These are phyloP conservation scores for Oryzias woworae DNA, from an alignment of 2,113 vertebrate species.

Conservation along the genomic window DNA sequence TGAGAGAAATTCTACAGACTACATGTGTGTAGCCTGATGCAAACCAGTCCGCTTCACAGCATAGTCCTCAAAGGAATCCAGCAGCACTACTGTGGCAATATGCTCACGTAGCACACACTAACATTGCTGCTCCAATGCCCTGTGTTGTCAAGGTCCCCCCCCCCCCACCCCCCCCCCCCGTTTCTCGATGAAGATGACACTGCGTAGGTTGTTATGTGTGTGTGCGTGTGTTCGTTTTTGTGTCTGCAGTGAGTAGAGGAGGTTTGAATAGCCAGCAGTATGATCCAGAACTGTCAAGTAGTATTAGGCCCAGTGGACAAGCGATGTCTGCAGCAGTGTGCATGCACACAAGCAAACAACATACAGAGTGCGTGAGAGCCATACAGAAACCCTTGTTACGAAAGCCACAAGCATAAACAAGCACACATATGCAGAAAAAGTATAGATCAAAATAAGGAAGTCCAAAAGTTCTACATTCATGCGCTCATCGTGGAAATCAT, in stretches of 20 bases:
- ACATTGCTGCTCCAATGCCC: constrained; percentile 1
- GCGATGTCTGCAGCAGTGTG: constrained; percentile 44
- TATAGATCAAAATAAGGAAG: neutral
- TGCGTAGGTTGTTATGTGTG: constrained; percentile 21
- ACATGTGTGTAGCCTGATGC: constrained; percentile 25
- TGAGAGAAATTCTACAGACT: neutral
- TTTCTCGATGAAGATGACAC: constrained; percentile 12
- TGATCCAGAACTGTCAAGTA: constrained; percentile 78
- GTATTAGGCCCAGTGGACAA: constrained; percentile 61
- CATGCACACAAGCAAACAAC: constrained; percentile 2
- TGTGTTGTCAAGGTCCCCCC: neutral
- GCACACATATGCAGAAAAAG: constrained; percentile 10
- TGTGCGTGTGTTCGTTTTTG: constrained; percentile 15
- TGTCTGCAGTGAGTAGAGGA: constrained; percentile 30
- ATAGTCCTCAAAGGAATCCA: constrained; percentile 24
- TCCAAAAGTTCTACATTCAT: neutral
- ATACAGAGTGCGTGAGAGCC: neutral
- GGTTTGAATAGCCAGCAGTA: constrained; percentile 64
- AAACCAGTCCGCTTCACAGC: constrained; percentile 33
- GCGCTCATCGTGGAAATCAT: constrained; percentile 34
- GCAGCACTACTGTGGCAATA: constrained; percentile 9
- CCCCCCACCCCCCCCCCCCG: neutral
- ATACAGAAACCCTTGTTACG: neutral
- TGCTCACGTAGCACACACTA: constrained; percentile 1
- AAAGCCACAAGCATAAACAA: constrained; percentile 22